phyloP scores from a whole-genome alignment of 2,888 invertebrate species.

The Cremastinae sp. region DNA sequence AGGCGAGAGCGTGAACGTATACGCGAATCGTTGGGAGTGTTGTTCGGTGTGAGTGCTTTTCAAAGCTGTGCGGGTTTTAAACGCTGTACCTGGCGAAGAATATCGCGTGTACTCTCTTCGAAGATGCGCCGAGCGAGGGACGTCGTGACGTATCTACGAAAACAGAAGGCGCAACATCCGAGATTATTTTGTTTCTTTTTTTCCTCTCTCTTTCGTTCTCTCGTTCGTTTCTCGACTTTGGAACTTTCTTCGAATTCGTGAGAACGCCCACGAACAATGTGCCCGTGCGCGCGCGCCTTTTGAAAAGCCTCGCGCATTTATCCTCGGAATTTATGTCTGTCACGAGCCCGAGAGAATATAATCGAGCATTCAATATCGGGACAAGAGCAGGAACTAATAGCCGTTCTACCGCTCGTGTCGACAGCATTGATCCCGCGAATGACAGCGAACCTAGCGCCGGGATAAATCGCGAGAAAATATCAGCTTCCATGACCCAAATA shows the following conservation, averaged over 20 bases:
- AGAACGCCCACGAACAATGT: constrained; percentile 57
- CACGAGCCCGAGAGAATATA: constrained; percentile 13
- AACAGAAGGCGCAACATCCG: constrained; percentile 21
- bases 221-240: constrained; percentile 26
- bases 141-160: constrained; percentile 44
- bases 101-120: constrained; percentile 45
- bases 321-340: constrained; percentile 26
- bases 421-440: constrained; percentile 49
- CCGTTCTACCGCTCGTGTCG: constrained; percentile 59
- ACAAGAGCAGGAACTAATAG: constrained; percentile 59
- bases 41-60: not conserved
- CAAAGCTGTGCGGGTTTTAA: no score
- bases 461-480: constrained; percentile 43
- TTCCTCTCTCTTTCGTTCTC: not conserved
- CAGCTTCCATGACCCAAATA: constrained; percentile 58
- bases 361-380: constrained; percentile 41
- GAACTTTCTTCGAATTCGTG: constrained; percentile 59
- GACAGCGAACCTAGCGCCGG: constrained; percentile 45
- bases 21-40: constrained; percentile 2
- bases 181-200: constrained; percentile 17
- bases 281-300: constrained; percentile 3
- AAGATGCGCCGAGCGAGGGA: constrained; percentile 38
- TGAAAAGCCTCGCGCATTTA: constrained; percentile 32
- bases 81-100: not conserved
- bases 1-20: constrained; percentile 44